A percentile compares a stretch with the other conserved stretches of the same genome.
phyloP scores from a whole-genome alignment of 2,113 vertebrate species.

The Bungarus multicinctus region DNA sequence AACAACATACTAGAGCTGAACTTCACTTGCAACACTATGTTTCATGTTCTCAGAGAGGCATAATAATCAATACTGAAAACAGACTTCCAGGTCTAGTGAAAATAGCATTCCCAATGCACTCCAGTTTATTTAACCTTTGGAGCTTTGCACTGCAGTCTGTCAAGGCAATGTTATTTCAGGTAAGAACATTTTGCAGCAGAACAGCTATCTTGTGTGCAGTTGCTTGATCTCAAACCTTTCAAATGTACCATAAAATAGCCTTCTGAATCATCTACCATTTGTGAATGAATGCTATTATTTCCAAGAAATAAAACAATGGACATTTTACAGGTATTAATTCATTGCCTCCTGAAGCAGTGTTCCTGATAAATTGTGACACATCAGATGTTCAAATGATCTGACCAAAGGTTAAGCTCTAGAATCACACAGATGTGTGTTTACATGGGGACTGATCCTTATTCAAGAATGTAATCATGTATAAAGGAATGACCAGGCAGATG shows the following conservation, averaged over 20 bases:
- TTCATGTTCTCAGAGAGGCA: conserved; percentile 22
- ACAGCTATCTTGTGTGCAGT: neutral
- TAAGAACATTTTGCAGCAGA: neutral
- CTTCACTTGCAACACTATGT: neutral
- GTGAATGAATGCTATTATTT: neutral
- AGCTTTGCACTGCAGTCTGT: neutral
- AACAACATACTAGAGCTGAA: conserved; percentile 1
- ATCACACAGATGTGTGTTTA: neutral
- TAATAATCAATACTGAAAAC: conserved; percentile 23
- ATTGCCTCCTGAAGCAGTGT: neutral
- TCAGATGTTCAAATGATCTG: neutral
- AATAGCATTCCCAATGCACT: neutral
- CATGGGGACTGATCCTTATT: neutral
- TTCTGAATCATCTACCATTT: neutral
- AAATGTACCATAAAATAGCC: neutral
- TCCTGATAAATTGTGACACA: neutral
- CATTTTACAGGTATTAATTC: neutral
- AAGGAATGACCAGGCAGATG: neutral
- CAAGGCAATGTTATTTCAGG: neutral
- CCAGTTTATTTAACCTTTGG: conserved; percentile 5
- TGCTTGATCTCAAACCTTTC: neutral
- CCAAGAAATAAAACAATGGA: neutral
- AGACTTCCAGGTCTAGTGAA: conserved; percentile 7
- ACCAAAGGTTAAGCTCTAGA: neutral
- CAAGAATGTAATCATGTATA: neutral